These are phyloP conservation scores for Ischnus inquisitorius DNA, from an alignment of 2,888 invertebrate genomes.

Conservation along the genomic window DNA sequence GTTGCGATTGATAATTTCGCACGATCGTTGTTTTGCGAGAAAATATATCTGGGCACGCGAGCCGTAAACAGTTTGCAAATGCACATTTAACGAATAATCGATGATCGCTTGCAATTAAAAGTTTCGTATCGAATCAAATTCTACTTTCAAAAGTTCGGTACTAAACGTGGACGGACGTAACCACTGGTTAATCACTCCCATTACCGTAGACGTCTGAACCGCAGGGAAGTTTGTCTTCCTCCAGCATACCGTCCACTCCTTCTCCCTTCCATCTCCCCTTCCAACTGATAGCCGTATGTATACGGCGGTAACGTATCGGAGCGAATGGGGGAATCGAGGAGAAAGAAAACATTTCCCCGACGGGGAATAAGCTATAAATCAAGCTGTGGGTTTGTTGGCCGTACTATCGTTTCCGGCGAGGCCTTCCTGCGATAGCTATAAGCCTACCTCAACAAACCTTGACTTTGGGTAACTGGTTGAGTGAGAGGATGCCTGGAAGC, in stretches of 20 bases:
- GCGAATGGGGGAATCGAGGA: background rate
- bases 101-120: too few species aligned
- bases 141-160: too few species aligned
- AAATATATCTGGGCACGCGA: background rate
- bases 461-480: conserved; percentile 31
- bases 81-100: too few species aligned
- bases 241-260: too few species aligned
- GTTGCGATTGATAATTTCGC: background rate
- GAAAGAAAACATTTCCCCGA: background rate
- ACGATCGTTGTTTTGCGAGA: background rate
- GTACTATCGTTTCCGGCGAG: background rate
- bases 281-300: background rate
- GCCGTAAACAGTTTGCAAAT: too few species aligned
- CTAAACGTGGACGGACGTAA: too few species aligned
- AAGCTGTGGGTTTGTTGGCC: background rate
- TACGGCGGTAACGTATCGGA: background rate
- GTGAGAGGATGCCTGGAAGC: conserved; percentile 16
- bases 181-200: too few species aligned
- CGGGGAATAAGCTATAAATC: conserved; percentile 23
- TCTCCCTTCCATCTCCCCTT: too few species aligned
- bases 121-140: too few species aligned
- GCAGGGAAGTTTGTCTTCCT: background rate
- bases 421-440: conserved; percentile 11
- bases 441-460: conserved; percentile 44
- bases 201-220: too few species aligned